phyloP scores from a whole-genome alignment of 2,113 vertebrate species.

The Dissostichus mawsoni region DNA sequence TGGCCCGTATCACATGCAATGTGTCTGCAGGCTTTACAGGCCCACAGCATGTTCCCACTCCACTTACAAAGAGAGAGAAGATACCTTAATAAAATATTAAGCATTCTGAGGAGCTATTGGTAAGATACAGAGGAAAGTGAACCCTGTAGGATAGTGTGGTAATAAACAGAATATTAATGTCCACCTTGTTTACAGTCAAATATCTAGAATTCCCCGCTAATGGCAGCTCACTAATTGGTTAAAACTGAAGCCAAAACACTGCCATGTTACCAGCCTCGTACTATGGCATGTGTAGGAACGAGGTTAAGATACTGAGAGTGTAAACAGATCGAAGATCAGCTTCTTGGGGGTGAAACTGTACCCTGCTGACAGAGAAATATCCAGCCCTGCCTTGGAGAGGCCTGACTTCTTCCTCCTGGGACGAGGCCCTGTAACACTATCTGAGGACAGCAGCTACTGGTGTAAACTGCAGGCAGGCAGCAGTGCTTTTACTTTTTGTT shows the following conservation, averaged over 20 bases:
- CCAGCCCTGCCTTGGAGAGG: slow-evolving; percentile 19
- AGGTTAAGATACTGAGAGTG: slow-evolving; percentile 30
- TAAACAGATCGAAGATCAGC: slow-evolving; percentile 66
- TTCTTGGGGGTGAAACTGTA: slow-evolving; percentile 47
- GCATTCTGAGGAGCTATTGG: background rate
- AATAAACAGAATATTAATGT: slow-evolving; percentile 7
- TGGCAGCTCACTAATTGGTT: background rate
- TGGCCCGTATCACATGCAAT: background rate
- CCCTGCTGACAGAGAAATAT: slow-evolving; percentile 38
- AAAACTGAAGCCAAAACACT: slow-evolving; percentile 18
- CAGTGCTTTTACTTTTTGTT: too few species aligned
- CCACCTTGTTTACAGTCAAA: slow-evolving; percentile 16
- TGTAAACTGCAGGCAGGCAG: slow-evolving; percentile 12
- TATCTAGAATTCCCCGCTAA: background rate
- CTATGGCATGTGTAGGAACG: slow-evolving; percentile 23
- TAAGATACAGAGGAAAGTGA: slow-evolving; percentile 17
- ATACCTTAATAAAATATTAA: slow-evolving; percentile 42
- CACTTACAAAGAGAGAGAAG: background rate
- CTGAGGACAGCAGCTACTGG: slow-evolving; percentile 1
- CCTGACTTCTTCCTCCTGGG: slow-evolving; percentile 26
- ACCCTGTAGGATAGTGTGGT: background rate
- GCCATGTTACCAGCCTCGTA: slow-evolving; percentile 3
- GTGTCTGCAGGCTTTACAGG: background rate
- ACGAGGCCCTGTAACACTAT: slow-evolving; percentile 39
- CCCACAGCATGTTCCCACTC: slow-evolving; percentile 12